These are phyloP conservation scores for Hydrocynus forskahlii DNA, from an alignment of 2,797 vertebrate genomes.

Conservation along the genomic window DNA sequence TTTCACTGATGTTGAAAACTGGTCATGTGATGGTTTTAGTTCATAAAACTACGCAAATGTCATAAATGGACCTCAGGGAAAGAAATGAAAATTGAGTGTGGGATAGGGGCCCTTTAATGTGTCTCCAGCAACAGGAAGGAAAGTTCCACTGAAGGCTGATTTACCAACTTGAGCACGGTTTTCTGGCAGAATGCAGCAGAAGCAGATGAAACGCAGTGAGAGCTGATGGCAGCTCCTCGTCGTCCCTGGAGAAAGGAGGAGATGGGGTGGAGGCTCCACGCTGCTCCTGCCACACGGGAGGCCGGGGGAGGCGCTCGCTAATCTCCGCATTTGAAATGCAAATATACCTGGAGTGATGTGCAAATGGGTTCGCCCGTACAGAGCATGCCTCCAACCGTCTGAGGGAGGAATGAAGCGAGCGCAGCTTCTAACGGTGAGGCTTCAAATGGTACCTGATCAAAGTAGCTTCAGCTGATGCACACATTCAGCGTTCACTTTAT, in stretches of 20 bases:
- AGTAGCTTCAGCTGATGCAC: background rate
- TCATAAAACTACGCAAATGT: too few species aligned
- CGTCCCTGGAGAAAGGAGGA: conserved; percentile 3
- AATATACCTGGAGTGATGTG: conserved; percentile 36
- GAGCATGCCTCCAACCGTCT: conserved; percentile 8
- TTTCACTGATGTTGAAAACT: too few species aligned
- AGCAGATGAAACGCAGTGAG: conserved; percentile 4
- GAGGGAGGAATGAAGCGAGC: conserved; percentile 4
- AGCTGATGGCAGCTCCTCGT: conserved; percentile 3
- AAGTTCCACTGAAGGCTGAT: background rate
- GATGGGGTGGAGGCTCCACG: background rate
- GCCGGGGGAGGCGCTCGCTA: conserved; percentile 20
- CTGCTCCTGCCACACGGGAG: conserved; percentile 2
- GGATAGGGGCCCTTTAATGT: background rate
- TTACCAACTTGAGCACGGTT: background rate
- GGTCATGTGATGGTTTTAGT: too few species aligned
- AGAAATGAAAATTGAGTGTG: too few species aligned
- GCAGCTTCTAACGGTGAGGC: background rate
- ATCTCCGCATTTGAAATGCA: conserved; percentile 46
- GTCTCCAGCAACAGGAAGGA: background rate
- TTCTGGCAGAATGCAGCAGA: background rate
- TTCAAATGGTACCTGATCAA: conserved; percentile 13
- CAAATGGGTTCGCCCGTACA: conserved; percentile 31
- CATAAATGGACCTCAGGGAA: too few species aligned
- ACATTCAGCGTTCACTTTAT: background rate